Conservation (phyloP, 2,888 invertebrate species). For the Pseudolycoriella hygida region DNA sequence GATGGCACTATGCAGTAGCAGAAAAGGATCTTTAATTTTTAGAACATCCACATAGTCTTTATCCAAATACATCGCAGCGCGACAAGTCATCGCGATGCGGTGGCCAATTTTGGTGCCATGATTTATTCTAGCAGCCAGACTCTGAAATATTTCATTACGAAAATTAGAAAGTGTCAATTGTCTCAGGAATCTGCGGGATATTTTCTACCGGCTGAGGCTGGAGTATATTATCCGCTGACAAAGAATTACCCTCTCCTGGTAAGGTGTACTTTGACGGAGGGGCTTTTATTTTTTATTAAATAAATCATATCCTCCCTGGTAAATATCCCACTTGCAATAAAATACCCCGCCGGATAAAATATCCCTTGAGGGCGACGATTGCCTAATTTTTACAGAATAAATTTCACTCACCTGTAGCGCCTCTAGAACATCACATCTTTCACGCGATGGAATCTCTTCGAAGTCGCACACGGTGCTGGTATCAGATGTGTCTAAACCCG, state of each 20-base stretch:
- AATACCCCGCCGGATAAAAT: no score
- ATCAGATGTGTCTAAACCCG: background rate
- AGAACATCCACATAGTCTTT: conserved; percentile 37
- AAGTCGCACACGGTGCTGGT: conserved; percentile 19
- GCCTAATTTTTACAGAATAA: no score
- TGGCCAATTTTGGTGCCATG: conserved; percentile 34
- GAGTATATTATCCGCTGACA: no score
- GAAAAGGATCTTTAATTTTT: conserved; percentile 31
- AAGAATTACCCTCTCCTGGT: no score
- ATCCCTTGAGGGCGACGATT: no score
- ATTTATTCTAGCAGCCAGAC: conserved; percentile 32
- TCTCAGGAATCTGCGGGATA: conserved; percentile 13
- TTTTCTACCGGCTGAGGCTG: no score
- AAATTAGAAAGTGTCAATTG: conserved; percentile 20
- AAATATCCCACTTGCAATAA: no score
- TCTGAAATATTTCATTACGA: no score
- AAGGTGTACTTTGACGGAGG: no score
- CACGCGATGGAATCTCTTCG: conserved; percentile 25
- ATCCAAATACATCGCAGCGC: conserved; percentile 36
- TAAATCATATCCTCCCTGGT: no score
- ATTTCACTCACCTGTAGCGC: conserved; percentile 12
- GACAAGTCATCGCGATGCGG: conserved; percentile 35
- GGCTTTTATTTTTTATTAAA: no score
- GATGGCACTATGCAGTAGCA: conserved; percentile 34
- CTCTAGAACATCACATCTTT: conserved; percentile 25